Conservation (phyloP, 2,888 invertebrate genomes). For the Linnaemya tessellans region DNA sequence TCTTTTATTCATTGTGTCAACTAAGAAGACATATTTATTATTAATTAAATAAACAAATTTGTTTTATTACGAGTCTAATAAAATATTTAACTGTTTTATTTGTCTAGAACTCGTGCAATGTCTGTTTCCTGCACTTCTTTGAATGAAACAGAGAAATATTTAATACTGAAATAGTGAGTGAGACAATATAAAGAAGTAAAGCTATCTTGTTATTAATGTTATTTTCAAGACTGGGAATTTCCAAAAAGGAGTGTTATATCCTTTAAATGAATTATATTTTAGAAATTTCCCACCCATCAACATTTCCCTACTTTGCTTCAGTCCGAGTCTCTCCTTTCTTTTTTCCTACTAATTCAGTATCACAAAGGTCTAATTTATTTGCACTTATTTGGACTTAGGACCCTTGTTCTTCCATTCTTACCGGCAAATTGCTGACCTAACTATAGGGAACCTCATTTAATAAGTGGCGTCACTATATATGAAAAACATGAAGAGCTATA, state of each 20-base stretch:
- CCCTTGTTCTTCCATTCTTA: too few species aligned
- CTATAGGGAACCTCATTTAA: too few species aligned
- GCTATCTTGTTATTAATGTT: neutral
- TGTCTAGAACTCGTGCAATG: conserved; percentile 14
- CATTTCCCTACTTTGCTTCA: too few species aligned
- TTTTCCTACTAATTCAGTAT: too few species aligned
- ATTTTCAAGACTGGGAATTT: neutral
- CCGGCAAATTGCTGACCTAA: too few species aligned
- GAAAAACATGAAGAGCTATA: too few species aligned
- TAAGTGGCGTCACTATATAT: too few species aligned
- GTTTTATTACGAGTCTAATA: conserved; percentile 21
- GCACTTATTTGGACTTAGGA: too few species aligned
- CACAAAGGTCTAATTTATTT: too few species aligned
- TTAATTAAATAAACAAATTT: conserved; percentile 25
- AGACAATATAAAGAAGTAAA: neutral
- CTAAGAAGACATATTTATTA: neutral
- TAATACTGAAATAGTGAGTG: neutral
- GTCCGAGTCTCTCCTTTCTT: too few species aligned
- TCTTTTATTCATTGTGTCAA: conserved; percentile 27
- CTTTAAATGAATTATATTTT: neutral
- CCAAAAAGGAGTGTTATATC: neutral
- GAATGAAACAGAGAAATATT: conserved; percentile 4
- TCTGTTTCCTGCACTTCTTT: neutral
- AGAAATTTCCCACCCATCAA: too few species aligned
- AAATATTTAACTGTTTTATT: conserved; percentile 51